phyloP scores from a whole-genome alignment of 2,797 vertebrate genomes.

The Sphaeramia orbicularis region DNA sequence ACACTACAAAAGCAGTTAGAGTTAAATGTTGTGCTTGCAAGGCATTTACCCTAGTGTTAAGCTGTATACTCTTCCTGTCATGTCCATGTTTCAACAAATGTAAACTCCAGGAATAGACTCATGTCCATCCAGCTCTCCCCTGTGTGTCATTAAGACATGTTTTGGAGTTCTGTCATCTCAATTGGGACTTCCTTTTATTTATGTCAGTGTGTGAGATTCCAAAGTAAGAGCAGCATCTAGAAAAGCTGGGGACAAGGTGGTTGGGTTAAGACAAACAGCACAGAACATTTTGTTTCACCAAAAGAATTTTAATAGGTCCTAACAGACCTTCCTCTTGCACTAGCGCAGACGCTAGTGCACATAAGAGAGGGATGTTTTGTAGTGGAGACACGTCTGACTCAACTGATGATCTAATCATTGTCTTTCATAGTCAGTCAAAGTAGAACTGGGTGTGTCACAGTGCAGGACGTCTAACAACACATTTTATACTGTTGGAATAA shows the following conservation, averaged over 20 bases:
- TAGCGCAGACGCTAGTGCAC: conserved; percentile 31
- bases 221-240: too few relatives aligned
- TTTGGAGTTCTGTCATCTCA: not conserved
- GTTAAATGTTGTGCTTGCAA: conserved; percentile 5
- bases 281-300: conserved; percentile 13
- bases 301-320: conserved; percentile 25
- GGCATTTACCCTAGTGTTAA: conserved; percentile 4
- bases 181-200: conserved; percentile 1
- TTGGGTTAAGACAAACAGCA: conserved; percentile 5
- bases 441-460: conserved; percentile 56
- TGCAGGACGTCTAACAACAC: conserved; percentile 37
- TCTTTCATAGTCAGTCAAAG: conserved; percentile 29
- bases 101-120: not conserved
- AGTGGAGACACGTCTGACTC: conserved; percentile 41
- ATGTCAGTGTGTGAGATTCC: not conserved
- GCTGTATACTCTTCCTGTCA: not conserved
- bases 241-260: not conserved
- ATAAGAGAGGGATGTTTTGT: conserved; percentile 36
- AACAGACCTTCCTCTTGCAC: conserved; percentile 2
- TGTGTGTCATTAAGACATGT: not conserved
- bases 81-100: conserved; percentile 14
- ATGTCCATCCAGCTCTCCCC: not conserved
- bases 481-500: conserved; percentile 40
- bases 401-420: conserved; percentile 45
- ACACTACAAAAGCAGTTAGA: conserved; percentile 5